These are phyloP conservation scores for Drosophila anomalata DNA, from an alignment of 2,888 invertebrate species.

Conservation along the genomic window DNA sequence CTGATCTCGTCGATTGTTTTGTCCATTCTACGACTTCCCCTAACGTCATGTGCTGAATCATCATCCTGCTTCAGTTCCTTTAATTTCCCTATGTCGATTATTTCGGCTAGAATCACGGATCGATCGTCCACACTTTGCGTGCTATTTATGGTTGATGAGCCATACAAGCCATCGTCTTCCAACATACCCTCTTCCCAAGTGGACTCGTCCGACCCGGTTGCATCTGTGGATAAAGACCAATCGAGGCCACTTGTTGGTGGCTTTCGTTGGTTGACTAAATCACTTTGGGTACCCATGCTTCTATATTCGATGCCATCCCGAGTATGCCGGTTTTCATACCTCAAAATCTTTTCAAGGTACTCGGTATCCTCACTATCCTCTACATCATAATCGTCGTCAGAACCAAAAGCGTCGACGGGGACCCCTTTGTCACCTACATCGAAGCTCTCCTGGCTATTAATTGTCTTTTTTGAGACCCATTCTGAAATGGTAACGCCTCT, in stretches of 20 bases:
- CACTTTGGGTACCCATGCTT: no score
- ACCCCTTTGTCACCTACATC: no score
- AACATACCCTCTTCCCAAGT: neutral
- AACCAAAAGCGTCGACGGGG: no score
- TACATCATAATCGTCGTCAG: no score
- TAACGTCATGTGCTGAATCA: neutral
- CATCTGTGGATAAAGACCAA: neutral
- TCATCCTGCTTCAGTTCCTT: constrained; percentile 14
- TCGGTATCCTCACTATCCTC: no score
- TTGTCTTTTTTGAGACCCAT: no score
- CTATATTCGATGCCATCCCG: no score
- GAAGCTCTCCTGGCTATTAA: no score
- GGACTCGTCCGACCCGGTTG: neutral
- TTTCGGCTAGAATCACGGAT: constrained; percentile 4
- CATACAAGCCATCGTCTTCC: neutral
- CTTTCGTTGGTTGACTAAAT: neutral
- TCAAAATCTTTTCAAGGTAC: no score
- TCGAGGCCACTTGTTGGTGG: neutral
- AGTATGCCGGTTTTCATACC: no score
- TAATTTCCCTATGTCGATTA: neutral
- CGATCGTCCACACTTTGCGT: constrained; percentile 1
- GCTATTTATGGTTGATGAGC: constrained; percentile 1
- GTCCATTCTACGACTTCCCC: neutral
- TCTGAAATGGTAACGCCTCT: no score
- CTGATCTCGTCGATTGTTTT: constrained; percentile 14